phyloP scores from a whole-genome alignment of 2,113 vertebrate genomes.

The Oncorhynchus keta region DNA sequence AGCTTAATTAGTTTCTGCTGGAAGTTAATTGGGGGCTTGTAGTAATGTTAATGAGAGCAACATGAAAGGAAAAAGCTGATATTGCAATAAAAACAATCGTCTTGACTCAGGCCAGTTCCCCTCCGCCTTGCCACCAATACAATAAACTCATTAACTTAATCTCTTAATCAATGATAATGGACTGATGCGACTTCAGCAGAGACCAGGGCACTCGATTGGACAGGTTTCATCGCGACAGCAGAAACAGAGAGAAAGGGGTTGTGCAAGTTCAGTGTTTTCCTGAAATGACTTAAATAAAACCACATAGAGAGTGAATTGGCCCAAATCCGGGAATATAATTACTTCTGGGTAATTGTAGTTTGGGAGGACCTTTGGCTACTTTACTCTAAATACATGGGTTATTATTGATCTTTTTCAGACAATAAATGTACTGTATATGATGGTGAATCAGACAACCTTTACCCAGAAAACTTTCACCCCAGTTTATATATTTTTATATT shows the following conservation, averaged over 20 bases:
- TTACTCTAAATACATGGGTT: too few relatives aligned
- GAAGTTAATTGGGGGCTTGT: conserved; percentile 34
- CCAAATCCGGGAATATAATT: not conserved
- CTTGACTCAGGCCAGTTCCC: not conserved
- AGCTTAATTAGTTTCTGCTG: not conserved
- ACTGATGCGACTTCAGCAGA: conserved; percentile 18
- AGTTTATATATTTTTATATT: too few relatives aligned
- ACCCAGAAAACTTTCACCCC: too few relatives aligned
- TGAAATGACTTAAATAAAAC: not conserved
- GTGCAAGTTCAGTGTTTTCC: conserved; percentile 2
- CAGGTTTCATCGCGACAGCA: not conserved
- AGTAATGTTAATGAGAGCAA: conserved; percentile 30
- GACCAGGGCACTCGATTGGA: conserved; percentile 14
- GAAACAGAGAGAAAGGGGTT: not conserved
- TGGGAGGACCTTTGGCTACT: too few relatives aligned
- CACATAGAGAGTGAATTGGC: not conserved
- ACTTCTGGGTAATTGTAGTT: not conserved
- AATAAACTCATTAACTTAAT: conserved; percentile 43
- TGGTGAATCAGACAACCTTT: too few relatives aligned
- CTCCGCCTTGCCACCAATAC: conserved; percentile 16
- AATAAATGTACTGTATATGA: too few relatives aligned
- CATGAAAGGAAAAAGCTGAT: conserved; percentile 38
- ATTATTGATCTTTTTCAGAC: too few relatives aligned
- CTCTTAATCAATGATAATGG: conserved; percentile 43
- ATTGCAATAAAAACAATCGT: conserved; percentile 15